phyloP scores from a whole-genome alignment of 2,797 vertebrate species.

The Synaphobranchus kaupii region DNA sequence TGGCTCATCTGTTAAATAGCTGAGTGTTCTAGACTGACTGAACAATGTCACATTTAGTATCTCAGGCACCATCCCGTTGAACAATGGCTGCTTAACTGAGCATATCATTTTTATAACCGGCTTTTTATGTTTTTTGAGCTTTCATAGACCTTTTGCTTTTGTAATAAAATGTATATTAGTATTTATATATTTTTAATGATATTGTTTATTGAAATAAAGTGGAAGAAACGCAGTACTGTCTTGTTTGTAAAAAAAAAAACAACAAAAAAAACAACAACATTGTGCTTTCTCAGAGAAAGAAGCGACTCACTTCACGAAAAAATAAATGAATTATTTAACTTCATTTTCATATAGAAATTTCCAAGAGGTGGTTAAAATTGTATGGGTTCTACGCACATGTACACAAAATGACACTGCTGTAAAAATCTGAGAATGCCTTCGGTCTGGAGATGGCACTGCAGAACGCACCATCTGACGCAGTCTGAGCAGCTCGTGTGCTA shows the following conservation, averaged over 20 bases:
- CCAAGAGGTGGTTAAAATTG: too few species aligned
- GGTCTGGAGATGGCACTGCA: neutral
- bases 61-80: neutral
- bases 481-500: neutral
- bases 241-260: neutral
- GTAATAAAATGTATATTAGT: neutral
- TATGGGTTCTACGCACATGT: too few species aligned
- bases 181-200: neutral
- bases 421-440: neutral
- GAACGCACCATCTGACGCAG: neutral
- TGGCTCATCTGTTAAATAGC: conserved; percentile 79
- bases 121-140: neutral
- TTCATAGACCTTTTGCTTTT: conserved; percentile 1
- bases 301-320: too few species aligned
- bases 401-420: neutral
- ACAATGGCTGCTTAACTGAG: neutral
- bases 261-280: too few species aligned
- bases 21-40: conserved; percentile 50
- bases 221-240: neutral
- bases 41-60: neutral
- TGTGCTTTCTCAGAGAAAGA: too few species aligned
- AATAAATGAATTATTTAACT: too few species aligned
- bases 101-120: neutral
- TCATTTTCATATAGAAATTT: too few species aligned
- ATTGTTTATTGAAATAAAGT: conserved; percentile 23